Evolutionary conservation across 2,888 invertebrate species (phyloP), one percentile per base, ranked within the genome.

Genomic region (Chrysopilus asiliformis): DNA sequence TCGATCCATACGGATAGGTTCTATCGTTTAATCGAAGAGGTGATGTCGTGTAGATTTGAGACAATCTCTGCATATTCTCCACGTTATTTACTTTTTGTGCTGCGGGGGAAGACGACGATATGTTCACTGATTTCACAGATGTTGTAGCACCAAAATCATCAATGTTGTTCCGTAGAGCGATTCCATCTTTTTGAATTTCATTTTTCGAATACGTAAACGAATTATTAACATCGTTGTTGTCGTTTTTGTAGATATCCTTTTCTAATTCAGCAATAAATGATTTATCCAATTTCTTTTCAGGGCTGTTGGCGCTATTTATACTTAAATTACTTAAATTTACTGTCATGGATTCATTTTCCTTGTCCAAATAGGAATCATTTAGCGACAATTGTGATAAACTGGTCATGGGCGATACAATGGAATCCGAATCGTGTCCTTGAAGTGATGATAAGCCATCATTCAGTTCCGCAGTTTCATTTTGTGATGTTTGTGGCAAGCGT

Each of bases 201-300:
- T 58, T 57, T 41, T 61, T 61, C 31, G 49, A 46, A 40, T 58
- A 60, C 50, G 55, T 51, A 44, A 58, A 58, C 4, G 53, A 36
- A 1, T 57, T 53, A 40, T 62, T 62, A 7, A 60, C 59, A 31
- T 57, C 60, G 28, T 51, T 48, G 38, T 53, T 25, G 4, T 45
- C 45, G 30, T 38, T 44, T 41, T 44, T 55, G 43, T 60, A 63
- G 52, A 78, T 58, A 47, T 70, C 71, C 46, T 74, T 76, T 53
- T 79, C 79, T 32, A 79, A 53, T 49, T 78, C 76, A 1, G 70
- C 71, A 24, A 77, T 64, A 43, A 79, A 76, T 12, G 66, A 67
- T 7, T 70, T 65, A 50, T 73, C 72, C 13, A 74, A 53, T 48
- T 68, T 64, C 40, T 65, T 65, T 2, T 65, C 61, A 0, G 57